Evolutionary conservation across 2,797 vertebrate genomes (phyloP).

Genomic region (Gymnopithys bicolor): DNA sequence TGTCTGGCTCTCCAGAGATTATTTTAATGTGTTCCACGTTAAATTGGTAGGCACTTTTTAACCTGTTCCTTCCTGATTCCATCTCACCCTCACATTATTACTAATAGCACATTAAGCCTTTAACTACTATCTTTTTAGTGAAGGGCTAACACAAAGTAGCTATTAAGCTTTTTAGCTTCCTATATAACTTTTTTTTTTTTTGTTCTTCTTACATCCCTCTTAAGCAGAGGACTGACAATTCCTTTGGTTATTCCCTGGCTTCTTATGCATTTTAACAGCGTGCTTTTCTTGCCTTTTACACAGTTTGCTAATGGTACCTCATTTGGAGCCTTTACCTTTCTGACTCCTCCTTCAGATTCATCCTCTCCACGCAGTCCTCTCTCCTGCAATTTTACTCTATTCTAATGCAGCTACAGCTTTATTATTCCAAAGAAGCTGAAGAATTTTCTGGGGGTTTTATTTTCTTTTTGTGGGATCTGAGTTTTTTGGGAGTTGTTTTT

Average conservation of each 20-base stretch:
- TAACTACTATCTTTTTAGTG: slow-evolving; percentile 41
- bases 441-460: not conserved
- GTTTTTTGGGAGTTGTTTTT: no score
- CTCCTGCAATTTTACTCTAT: not conserved
- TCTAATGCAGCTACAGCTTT: not conserved
- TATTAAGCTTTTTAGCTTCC: slow-evolving; percentile 53
- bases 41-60: slow-evolving; percentile 54
- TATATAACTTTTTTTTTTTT: not conserved
- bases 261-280: slow-evolving; percentile 35
- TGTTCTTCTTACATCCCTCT: not conserved
- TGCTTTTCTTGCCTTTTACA: slow-evolving; percentile 25
- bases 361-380: not conserved
- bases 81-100: slow-evolving; percentile 25
- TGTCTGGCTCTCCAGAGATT: slow-evolving; percentile 47
- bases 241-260: slow-evolving; percentile 33
- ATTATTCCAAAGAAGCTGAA: not conserved
- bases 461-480: not conserved
- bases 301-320: slow-evolving; percentile 47
- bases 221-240: slow-evolving; percentile 7
- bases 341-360: not conserved
- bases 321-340: slow-evolving; percentile 33
- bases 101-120: slow-evolving; percentile 42
- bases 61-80: slow-evolving; percentile 62
- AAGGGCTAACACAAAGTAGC: slow-evolving; percentile 45
- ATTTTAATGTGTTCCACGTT: slow-evolving; percentile 56